Evolutionary conservation across 2,888 invertebrate species (phyloP), one percentile per base, ranked within the genome.

Genomic region (Xestoiulus laeticollis): DNA sequence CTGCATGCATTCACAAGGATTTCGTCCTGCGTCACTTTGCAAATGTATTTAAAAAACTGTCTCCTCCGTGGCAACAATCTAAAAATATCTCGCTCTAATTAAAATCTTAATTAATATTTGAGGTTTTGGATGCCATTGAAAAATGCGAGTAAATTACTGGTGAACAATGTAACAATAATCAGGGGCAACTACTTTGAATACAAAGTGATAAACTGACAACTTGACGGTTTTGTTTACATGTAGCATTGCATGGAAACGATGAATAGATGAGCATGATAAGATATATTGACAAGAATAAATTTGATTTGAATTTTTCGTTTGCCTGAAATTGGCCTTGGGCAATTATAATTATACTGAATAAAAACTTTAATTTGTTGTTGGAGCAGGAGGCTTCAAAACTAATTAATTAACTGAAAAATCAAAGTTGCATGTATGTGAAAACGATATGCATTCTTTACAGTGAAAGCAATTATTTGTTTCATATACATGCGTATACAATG

Each of bases 181-280:
- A 68, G 59, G 59, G 30, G 68, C n/a, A 68, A 26, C 68, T 68
- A 30, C 68, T 68, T 68, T 68, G 68, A 68, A 68, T 68, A 68
- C 26, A 68, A 68, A 68, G 26, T 68, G 26, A 68, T 68, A 68
- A 68, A 68, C 26, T 68, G 68, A 26, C 68, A 68, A 26, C 26
- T 26, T 26, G 26, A 12, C 68, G 68, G 26, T 68, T 26, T n/a
- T 68, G 68, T 68, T 68, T 68, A 22, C 59, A 22, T 6, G 22
- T 8, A n/a, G 26, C 26, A 14, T 68, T 14, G 48, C 48, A 19
- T 48, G 3, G 16, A 48, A 48, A 48, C 16, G 48, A 48, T 48
- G 16, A 48, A 48, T 48, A 48, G 16, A 16, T 19, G 14, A 38
- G 38, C 8, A 38, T 38, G 38, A 38, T 38, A 8, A 38, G 5